Evolutionary conservation across 2,888 invertebrate species (phyloP), one percentile per base, ranked within the genome.

Genomic region (Ennomos erosarius): DNA sequence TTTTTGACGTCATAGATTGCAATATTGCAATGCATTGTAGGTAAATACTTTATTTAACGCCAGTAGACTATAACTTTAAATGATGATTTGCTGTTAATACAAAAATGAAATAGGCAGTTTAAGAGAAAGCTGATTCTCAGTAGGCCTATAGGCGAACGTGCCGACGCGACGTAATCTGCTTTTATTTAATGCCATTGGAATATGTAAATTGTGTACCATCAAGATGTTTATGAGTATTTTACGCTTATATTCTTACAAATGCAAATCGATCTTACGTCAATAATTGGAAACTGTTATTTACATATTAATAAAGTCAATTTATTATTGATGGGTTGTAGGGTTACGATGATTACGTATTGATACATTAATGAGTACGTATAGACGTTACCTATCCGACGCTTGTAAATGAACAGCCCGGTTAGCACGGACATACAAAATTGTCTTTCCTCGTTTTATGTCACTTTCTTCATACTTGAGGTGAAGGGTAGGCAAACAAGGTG

Each of bases 251-350:
- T 45, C 47, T 33, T 42, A 40, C 40, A 51, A 43, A 57, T 47
- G 52, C 52, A 52, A 51, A 57, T 51, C 33, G 35, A 38, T 40
- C 12, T 56, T 40, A 46, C n/a, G 11, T 46, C 45, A 36, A 46
- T 56, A 36, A 46, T 56, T 42, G 50, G 46, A 35, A 50, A 56
- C 56, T 45, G 49, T 49, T 55, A 45, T 51, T 46, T 51, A 46
- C 56, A 42, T 51, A 51, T 46, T 56, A 50, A 56, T 56, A 45
- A 50, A 40, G 11, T 50, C 26, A 16, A 45, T 44, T 38, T 45
- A 50, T 34, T 39, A 12, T n/a, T 8, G 4, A 26, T 26, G 26
- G 26, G 26, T 26, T 26, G 26, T 49, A 55, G 55, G 55, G 49
- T 38, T 56, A 45, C 10, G 39, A 48, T 6, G 6, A 4, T 26